Evolutionary conservation across 1,140 invertebrate genomes (phyloP).

Genomic region (Cheumatopsyche charites): DNA sequence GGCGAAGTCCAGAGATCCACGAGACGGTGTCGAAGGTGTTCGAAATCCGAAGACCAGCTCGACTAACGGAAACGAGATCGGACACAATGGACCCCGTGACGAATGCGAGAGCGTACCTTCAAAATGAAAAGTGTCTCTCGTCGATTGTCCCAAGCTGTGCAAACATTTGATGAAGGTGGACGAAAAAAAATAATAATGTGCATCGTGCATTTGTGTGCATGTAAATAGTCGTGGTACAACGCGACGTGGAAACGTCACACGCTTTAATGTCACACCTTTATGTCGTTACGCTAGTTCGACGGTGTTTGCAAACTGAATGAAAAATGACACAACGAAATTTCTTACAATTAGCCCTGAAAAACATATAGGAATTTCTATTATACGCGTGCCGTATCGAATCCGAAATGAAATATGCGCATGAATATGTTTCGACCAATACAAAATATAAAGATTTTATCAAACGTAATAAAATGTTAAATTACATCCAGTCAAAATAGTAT

Average conservation of each 20-base stretch:
- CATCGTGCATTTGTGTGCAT: conserved; percentile 7
- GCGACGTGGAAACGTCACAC: conserved; percentile 2
- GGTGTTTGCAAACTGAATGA: conserved; percentile 7
- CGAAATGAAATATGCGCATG: conserved; percentile 30
- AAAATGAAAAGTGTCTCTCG: conserved; percentile 37
- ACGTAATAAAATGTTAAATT: no score
- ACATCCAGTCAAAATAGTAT: no score
- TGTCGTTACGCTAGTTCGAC: neutral
- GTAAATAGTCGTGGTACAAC: neutral
- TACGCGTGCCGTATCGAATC: conserved; percentile 26
- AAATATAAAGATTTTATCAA: no score
- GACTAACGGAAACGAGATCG: conserved; percentile 42
- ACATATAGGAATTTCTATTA: no score
- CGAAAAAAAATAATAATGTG: conserved; percentile 24
- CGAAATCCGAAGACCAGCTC: neutral
- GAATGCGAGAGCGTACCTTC: conserved; percentile 38
- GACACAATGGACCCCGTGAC: conserved; percentile 45
- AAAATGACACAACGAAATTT: conserved; percentile 11
- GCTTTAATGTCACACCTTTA: conserved; percentile 19
- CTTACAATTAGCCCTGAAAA: no score
- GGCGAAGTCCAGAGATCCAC: neutral
- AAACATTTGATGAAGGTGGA: conserved; percentile 42
- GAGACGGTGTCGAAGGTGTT: no score
- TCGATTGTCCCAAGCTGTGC: conserved; percentile 44
- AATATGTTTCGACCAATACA: no score